Base-by-base conservation (phyloP, 2,888 invertebrate genomes). In the Lasius platythorax region DNA sequence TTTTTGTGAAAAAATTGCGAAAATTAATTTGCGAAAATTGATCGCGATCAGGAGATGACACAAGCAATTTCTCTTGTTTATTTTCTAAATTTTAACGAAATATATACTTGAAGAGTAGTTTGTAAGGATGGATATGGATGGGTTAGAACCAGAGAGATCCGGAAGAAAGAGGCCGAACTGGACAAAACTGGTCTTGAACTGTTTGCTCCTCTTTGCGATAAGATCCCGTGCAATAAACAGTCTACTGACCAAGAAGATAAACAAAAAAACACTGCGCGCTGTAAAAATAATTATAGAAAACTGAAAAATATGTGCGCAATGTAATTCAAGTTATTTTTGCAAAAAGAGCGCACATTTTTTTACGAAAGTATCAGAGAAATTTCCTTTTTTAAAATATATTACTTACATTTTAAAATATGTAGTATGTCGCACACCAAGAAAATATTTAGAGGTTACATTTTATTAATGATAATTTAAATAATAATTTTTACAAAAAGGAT, bases 131-230 rank as follows among this genome's bases (percentile, higher is more conserved):
- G 0, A 46, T 50, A 23, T 37, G 12, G n/a, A n/a, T 11, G 37
- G n/a, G 68, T 64, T 56, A 37, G 68, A 86, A 78, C 85, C 53
- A 40, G 83, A 86, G 46, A 70, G 33, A 86, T 68, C 85, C 37
- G 78, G 84, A 85, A 83, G 68, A 82, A 46, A 76, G 53, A 8
- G 73, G 23, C 6, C n/a, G 15, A 88, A 88, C 88, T 76, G 85
- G 90, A 86, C 37, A 33, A 23, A 82, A 86, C 88, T 82, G 76
- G 87, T 84, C 72, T 74, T 84, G 64, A 78, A 84, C 79, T 87
- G 76, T 81, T 81, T 85, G 73, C 79, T 74, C 53, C 78, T 64
- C 56, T 50, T 67, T 11, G 78, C 82, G 87, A 88, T 84, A 86
- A 87, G 85, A 40, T 56, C 15, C 30, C 37, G 40, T 18, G 30